A percentile compares a stretch with the other conserved stretches of the same genome.
Conservation (phyloP, 1,140 invertebrate species). For the Sitobion miscanthi region DNA sequence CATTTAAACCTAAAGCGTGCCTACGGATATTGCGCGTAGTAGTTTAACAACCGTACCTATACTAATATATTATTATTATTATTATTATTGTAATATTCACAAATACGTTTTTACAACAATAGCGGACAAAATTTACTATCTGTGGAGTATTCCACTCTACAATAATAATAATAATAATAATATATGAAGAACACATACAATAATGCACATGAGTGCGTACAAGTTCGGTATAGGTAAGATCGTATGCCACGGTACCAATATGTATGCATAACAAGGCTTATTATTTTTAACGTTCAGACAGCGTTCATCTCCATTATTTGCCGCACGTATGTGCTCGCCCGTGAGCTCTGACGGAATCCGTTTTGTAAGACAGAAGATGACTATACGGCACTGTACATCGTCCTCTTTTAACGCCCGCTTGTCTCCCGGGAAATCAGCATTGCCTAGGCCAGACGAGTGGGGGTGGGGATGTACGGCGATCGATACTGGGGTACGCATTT, state of each 20-base stretch:
- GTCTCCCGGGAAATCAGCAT: conserved; percentile 48
- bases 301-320: neutral
- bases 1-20: neutral
- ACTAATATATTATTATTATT: neutral
- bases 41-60: neutral
- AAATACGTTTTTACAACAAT: neutral
- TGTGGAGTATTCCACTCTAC: neutral
- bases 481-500: conserved; percentile 36
- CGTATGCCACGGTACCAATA: neutral
- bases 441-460: neutral
- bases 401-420: conserved; percentile 33
- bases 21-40: neutral
- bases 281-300: conserved; percentile 3
- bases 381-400: neutral
- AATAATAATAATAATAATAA: neutral
- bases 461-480: neutral
- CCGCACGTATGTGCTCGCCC: neutral
- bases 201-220: neutral
- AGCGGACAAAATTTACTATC: neutral
- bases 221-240: neutral
- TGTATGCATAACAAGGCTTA: neutral
- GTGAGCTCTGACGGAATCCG: neutral
- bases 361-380: conserved; percentile 4
- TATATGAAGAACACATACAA: neutral
- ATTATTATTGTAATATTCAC: neutral